phyloP scores from a whole-genome alignment of 2,888 invertebrate species.

The Serripes groenlandicus region DNA sequence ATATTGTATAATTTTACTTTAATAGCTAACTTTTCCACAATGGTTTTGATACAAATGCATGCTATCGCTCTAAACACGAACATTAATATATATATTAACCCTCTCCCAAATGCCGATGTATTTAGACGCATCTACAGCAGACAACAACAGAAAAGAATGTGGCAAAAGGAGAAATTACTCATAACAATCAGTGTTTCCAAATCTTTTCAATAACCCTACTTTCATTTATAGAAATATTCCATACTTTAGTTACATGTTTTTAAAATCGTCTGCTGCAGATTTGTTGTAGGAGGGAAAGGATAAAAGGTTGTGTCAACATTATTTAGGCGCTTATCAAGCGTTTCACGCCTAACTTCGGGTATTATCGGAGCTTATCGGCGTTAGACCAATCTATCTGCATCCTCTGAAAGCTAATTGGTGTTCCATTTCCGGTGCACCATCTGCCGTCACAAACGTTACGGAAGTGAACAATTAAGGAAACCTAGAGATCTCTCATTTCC shows the following conservation, averaged over 20 bases:
- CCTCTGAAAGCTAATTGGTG: constrained; percentile 61
- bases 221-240: too few relatives aligned
- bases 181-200: not conserved
- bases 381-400: constrained; percentile 44
- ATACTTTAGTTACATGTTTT: too few relatives aligned
- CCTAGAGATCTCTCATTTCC: not conserved
- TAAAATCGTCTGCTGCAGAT: too few relatives aligned
- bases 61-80: too few relatives aligned
- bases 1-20: too few relatives aligned
- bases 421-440: constrained; percentile 56
- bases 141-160: not conserved
- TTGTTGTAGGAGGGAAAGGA: not conserved
- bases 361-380: constrained; percentile 38
- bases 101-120: too few relatives aligned
- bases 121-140: too few relatives aligned
- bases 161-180: not conserved
- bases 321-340: constrained; percentile 45
- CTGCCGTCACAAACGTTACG: constrained; percentile 36
- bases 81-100: too few relatives aligned
- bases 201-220: too few relatives aligned
- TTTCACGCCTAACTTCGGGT: constrained; percentile 46
- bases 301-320: constrained; percentile 34
- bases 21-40: too few relatives aligned
- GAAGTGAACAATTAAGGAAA: constrained; percentile 14
- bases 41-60: too few relatives aligned